These are phyloP conservation scores for Sympetrum striolatum DNA, from an alignment of 2,888 invertebrate genomes.

Conservation along the genomic window DNA sequence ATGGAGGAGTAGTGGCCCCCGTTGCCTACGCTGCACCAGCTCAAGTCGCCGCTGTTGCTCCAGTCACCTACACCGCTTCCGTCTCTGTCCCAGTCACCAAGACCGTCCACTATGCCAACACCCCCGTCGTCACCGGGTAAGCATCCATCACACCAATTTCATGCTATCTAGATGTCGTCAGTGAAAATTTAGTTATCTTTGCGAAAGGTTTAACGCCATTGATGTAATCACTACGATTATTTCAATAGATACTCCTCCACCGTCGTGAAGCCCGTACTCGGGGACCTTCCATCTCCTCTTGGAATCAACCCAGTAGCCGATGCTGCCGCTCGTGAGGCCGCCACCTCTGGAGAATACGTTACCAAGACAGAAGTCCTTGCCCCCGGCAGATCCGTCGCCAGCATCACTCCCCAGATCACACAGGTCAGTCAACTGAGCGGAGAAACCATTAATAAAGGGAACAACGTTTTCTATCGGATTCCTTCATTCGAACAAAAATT, in stretches of 20 bases:
- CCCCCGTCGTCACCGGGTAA: constrained; percentile 48
- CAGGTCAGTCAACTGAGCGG: constrained; percentile 46
- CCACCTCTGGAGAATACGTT: constrained; percentile 52
- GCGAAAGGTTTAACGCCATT: neutral
- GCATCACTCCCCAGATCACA: constrained; percentile 56
- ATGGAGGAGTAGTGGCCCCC: neutral
- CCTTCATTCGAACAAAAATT: neutral
- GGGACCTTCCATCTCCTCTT: constrained; percentile 49
- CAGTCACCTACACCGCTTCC: constrained; percentile 26
- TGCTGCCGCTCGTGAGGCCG: constrained; percentile 53
- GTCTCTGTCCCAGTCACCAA: constrained; percentile 47
- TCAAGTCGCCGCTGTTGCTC: constrained; percentile 7
- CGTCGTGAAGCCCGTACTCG: constrained; percentile 48
- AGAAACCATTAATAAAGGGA: neutral
- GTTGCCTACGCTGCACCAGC: constrained; percentile 51
- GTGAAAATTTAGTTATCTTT: no score
- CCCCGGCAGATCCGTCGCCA: constrained; percentile 55
- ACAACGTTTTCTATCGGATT: neutral
- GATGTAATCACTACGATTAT: neutral
- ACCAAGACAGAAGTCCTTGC: constrained; percentile 54
- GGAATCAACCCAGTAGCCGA: constrained; percentile 53
- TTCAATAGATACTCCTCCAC: constrained; percentile 49
- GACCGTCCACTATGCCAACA: constrained; percentile 47
- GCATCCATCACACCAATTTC: neutral
- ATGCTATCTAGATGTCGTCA: neutral